Base-by-base conservation (phyloP, 2,113 vertebrate species). In the Seriola quinqueradiata region DNA sequence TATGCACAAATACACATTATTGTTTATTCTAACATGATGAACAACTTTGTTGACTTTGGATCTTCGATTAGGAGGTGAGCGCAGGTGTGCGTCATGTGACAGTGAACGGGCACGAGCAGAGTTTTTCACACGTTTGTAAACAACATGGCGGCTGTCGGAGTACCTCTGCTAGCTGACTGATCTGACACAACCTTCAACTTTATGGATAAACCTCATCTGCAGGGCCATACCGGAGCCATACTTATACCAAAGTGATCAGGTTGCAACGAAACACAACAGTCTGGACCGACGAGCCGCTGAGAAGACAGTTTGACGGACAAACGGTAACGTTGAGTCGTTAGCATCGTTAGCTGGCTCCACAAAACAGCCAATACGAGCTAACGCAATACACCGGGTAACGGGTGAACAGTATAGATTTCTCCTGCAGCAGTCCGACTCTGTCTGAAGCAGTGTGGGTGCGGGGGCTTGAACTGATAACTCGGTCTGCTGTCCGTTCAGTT, bases 121-220 rank as follows among this genome's bases (percentile, higher is more conserved):
- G 72, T 87, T 87, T 72, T 78, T 84, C 75, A 63, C 75, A 85
- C 36, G 23, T 92, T 90, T 90, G 95, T 95, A 95, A 95, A 95
- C 94, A 96, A 95, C 92, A 96, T 96, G 94, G 95, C 95, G 93
- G 67, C 71, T 60, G 75, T 80, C 55, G 79, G 75, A 84, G 75
- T 79, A 76, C 60, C 65, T n/a, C 64, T 57, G 85, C 17, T 81
- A 82, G 75, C 76, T 4, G 2, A 69, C 77, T 77, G 77, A 79
- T 11, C 16, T 34, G 70, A 70, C 50, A 23, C 65, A 10, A 59
- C 19, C 59, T 23, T 4, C 25, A 19, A 17, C 13, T 23, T 4
- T 1, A 1, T 1, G 63, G 34, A 12, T 8, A 23, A n/a, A 32
- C 65, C 34, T 7, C 4, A 11, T 1, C 46, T 10, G 61, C 10